Conservation (phyloP, 2,888 invertebrate genomes). For the Bembecia ichneumoniformis region DNA sequence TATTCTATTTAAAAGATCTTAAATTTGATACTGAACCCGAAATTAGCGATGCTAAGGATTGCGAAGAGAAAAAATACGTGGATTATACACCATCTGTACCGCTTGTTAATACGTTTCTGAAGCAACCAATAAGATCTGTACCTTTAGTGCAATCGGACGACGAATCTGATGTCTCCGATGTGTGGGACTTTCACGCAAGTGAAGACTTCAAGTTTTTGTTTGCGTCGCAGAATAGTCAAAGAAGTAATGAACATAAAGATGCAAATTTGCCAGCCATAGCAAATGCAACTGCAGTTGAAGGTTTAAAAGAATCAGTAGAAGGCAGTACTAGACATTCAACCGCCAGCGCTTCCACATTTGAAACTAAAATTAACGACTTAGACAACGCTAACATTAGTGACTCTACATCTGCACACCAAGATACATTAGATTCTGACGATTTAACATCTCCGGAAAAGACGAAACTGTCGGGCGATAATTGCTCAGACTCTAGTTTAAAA, state of each 20-base stretch:
- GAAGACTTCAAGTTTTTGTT: slow-evolving; percentile 20
- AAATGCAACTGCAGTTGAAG: not conserved
- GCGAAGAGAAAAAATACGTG: slow-evolving; percentile 1
- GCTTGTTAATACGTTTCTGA: slow-evolving; percentile 13
- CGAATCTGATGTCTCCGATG: slow-evolving; percentile 20
- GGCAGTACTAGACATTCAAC: not conserved
- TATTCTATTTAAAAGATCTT: slow-evolving; percentile 26
- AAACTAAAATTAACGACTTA: slow-evolving; percentile 1
- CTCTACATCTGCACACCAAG: slow-evolving; percentile 1
- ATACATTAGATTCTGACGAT: slow-evolving; percentile 31
- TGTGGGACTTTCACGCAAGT: slow-evolving; percentile 32
- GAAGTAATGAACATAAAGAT: not conserved
- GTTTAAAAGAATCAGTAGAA: not conserved
- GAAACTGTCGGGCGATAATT: not conserved
- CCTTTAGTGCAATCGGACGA: slow-evolving; percentile 35
- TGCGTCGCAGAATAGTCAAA: slow-evolving; percentile 3
- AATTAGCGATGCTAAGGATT: slow-evolving; percentile 13
- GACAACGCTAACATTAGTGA: slow-evolving; percentile 8
- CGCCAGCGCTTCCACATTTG: slow-evolving; percentile 6
- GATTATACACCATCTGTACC: slow-evolving; percentile 1
- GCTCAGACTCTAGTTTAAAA: slow-evolving; percentile 7
- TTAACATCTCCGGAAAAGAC: slow-evolving; percentile 18
- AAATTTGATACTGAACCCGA: not conserved
- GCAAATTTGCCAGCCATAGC: slow-evolving; percentile 4
- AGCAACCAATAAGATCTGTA: slow-evolving; percentile 33